phyloP scores from a whole-genome alignment of 2,888 invertebrate species.

The Aradus depressus region DNA sequence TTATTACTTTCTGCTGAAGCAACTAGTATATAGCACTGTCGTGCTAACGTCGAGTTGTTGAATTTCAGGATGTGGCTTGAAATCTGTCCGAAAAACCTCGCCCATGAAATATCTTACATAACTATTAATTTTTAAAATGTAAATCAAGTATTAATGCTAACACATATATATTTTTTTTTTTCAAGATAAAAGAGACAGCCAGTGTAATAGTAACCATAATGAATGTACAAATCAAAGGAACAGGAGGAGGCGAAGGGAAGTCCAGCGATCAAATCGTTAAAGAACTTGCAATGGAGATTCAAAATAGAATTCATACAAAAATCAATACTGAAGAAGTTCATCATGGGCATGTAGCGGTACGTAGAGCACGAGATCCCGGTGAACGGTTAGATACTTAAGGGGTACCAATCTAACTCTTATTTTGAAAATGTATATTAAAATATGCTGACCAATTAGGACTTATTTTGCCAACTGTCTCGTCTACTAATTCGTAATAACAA shows the following conservation, averaged over 20 bases:
- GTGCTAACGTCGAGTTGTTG: too few relatives aligned
- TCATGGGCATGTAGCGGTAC: conserved; percentile 49
- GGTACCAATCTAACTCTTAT: too few relatives aligned
- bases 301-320: conserved; percentile 45
- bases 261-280: conserved; percentile 67
- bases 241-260: conserved; percentile 46
- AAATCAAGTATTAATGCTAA: not conserved
- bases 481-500: too few relatives aligned
- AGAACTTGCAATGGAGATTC: conserved; percentile 61
- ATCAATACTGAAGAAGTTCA: conserved; percentile 55
- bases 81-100: too few relatives aligned
- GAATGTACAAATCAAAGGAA: conserved; percentile 64
- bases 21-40: too few relatives aligned
- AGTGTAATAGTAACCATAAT: conserved; percentile 61
- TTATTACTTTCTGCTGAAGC: too few relatives aligned
- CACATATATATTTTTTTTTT: conserved; percentile 12
- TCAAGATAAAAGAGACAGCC: conserved; percentile 65
- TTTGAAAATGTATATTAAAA: too few relatives aligned
- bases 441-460: too few relatives aligned
- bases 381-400: too few relatives aligned
- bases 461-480: too few relatives aligned
- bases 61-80: too few relatives aligned
- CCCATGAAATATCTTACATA: not conserved
- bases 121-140: not conserved
- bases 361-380: too few relatives aligned